phyloP scores from a whole-genome alignment of 2,888 invertebrate genomes.

The Drosophila yooni region DNA sequence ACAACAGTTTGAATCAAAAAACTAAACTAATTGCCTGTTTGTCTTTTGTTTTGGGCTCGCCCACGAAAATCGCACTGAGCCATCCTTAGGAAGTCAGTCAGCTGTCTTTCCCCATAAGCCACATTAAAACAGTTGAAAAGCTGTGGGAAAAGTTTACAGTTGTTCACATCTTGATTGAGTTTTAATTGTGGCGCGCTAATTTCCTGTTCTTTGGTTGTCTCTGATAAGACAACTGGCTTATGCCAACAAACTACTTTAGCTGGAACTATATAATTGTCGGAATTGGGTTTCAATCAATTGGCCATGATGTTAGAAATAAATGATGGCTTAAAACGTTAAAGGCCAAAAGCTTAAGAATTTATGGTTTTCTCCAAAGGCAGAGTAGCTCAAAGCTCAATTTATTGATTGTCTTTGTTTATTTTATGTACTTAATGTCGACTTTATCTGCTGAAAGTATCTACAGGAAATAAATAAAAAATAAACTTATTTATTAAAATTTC shows the following conservation, averaged over 20 bases:
- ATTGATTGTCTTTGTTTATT: neutral
- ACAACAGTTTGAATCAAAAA: constrained; percentile 47
- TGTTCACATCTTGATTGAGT: constrained; percentile 70
- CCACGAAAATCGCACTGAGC: constrained; percentile 46
- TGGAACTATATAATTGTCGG: constrained; percentile 44
- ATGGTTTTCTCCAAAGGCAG: neutral
- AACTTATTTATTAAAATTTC: neutral
- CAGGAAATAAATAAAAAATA: neutral
- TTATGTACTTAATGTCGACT: neutral
- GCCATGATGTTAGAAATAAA: neutral
- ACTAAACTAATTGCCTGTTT: constrained; percentile 73
- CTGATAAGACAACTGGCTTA: constrained; percentile 28
- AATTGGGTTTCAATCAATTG: constrained; percentile 34
- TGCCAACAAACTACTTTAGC: constrained; percentile 14
- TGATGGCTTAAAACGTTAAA: neutral
- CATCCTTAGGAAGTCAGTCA: constrained; percentile 34
- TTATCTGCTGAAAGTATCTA: neutral
- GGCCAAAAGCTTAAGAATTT: neutral
- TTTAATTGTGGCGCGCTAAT: constrained; percentile 68
- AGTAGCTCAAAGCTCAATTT: neutral
- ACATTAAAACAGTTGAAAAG: constrained; percentile 53
- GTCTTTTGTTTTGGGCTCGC: constrained; percentile 58
- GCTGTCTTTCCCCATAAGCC: constrained; percentile 37
- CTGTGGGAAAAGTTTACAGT: constrained; percentile 72
- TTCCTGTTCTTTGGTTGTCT: constrained; percentile 24